A percentile compares a stretch with the other conserved stretches of the same genome.
phyloP scores from a whole-genome alignment of 2,888 invertebrate genomes.

The Orthosia gracilis region DNA sequence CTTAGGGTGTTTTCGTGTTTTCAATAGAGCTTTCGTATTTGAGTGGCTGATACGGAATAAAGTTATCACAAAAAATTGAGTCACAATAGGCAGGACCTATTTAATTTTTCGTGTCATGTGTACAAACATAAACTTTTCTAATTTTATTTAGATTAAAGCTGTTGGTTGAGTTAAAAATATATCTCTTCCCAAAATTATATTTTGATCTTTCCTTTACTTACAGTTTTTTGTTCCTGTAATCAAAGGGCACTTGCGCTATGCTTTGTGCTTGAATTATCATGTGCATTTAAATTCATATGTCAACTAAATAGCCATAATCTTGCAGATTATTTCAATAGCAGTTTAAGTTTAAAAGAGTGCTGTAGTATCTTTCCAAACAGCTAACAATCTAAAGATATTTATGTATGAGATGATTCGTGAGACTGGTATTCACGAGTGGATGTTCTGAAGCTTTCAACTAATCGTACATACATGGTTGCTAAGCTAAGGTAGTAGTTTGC shows the following conservation, averaged over 20 bases:
- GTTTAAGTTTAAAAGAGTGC: neutral
- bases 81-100: neutral
- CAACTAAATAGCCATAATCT: neutral
- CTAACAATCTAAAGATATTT: neutral
- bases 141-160: no score
- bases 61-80: conserved; percentile 14
- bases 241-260: no score
- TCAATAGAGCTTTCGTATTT: conserved; percentile 48
- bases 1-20: conserved; percentile 71
- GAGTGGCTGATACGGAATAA: conserved; percentile 28
- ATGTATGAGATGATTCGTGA: neutral
- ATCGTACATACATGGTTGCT: neutral
- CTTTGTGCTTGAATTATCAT: neutral
- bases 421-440: neutral
- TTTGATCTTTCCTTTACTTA: no score
- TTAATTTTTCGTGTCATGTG: neutral
- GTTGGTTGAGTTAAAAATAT: no score
- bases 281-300: neutral
- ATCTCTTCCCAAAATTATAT: no score
- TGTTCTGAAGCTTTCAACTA: conserved; percentile 2
- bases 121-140: no score
- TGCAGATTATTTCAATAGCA: neutral
- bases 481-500: neutral
- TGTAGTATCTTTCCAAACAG: no score
- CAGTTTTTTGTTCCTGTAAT: no score